Base-by-base conservation (phyloP, 2,888 invertebrate genomes). In the Cheilosia vernalis region DNA sequence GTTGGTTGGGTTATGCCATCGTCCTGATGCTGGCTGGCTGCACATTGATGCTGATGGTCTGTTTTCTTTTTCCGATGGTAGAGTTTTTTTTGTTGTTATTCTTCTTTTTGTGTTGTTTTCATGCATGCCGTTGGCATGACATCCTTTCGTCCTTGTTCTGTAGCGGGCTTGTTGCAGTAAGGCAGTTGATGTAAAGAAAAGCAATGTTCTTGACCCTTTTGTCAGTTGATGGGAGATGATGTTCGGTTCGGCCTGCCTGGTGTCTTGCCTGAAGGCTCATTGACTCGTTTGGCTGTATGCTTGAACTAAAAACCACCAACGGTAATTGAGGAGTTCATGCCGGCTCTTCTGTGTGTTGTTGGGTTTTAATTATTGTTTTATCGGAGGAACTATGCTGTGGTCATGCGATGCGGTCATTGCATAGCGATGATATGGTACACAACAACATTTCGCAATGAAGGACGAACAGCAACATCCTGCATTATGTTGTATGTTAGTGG, bases 221-320 rank as follows among this genome's bases (percentile, higher is more conserved):
- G 70, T 80, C 42, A 76, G 69, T 74, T 80, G 37, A 40, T 37
- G 42, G 53, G 40, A 42, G 73, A 69, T 74, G 56, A 84, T 80
- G 84, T 84, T 84, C 69, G 17, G n/a, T 73, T 66, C 27, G 60
- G 56, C 58, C 58, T 53, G 21, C 60, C 13, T 80, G 24, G 63
- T 84, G 74, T 80, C 74, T 49, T 66, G 84, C 84, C 84, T 58
- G 74, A 66, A 74, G 84, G 66, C 74, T 80, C 84, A 84, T 84
- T 70, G 42, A 53, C 53, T 53, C 63, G 42, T 33, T 67, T 61
- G 33, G 30, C 17, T 17, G 13, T 37, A 17, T 61, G 13, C 49
- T 55, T 15, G 27, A 9, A 33, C 7, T 47, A 24, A 47, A 79
- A 53, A 51, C 69, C 66, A 66, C 37, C 55, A 69, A 10, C 37